Percentiles rank a stretch among this genome's conserved stretches.
phyloP scores from a whole-genome alignment of 1,140 invertebrate species.

The Achatina immaculata region DNA sequence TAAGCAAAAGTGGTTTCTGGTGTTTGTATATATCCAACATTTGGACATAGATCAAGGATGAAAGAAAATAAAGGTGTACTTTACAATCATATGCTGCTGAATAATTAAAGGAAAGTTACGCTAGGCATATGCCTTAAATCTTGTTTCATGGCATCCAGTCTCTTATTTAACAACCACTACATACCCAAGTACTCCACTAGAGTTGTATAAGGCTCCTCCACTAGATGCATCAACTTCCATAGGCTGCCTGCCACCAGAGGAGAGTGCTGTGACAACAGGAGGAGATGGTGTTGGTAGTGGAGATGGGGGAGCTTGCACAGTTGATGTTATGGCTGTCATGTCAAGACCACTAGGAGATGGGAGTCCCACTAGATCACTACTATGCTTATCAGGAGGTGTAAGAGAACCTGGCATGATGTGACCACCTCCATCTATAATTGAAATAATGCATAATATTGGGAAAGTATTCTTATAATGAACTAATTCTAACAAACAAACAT shows the following conservation, averaged over 20 bases:
- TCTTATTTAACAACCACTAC: too few relatives aligned
- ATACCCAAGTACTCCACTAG: conserved; percentile 2
- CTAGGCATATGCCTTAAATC: too few relatives aligned
- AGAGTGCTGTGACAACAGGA: conserved; percentile 61
- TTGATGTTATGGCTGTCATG: conserved; percentile 72
- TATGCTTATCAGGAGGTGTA: conserved; percentile 74
- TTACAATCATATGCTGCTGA: too few relatives aligned
- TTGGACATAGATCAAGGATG: too few relatives aligned
- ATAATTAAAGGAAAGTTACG: too few relatives aligned
- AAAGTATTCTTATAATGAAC: too few relatives aligned
- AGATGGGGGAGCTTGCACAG: conserved; percentile 83
- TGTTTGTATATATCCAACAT: too few relatives aligned
- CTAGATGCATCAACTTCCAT: conserved; percentile 32
- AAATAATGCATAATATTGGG: conserved; percentile 40
- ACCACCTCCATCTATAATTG: conserved; percentile 48
- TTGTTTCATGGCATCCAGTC: too few relatives aligned
- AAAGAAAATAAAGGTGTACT: too few relatives aligned
- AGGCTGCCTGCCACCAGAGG: background rate
- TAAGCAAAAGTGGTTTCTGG: too few relatives aligned
- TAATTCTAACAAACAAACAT: too few relatives aligned
- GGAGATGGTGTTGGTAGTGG: conserved; percentile 76
- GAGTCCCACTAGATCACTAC: conserved; percentile 70
- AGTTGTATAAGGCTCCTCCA: background rate
- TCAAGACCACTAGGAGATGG: conserved; percentile 71
- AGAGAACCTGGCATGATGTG: conserved; percentile 57